A percentile compares a stretch with the other conserved stretches of the same genome.
These are phyloP conservation scores for Urocyon cinereoargenteus DNA, from an alignment of 2,797 vertebrate genomes.

Conservation along the genomic window DNA sequence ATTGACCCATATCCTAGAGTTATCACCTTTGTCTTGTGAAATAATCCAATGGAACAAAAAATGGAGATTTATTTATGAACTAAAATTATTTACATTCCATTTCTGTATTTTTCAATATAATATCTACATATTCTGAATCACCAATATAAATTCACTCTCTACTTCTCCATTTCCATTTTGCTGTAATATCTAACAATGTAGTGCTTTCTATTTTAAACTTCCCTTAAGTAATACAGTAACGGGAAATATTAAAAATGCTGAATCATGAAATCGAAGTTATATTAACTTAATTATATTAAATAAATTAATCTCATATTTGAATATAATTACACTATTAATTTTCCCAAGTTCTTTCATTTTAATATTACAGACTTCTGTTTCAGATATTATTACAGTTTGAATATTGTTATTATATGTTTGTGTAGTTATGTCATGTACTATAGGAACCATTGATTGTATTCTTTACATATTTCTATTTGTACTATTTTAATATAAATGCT, in stretches of 20 bases:
- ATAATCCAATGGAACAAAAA: background rate
- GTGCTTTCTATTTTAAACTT: background rate
- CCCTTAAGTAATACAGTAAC: background rate
- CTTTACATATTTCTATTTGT: background rate
- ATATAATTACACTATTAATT: conserved; percentile 35
- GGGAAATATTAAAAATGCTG: background rate
- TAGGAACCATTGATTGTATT: background rate
- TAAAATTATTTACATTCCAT: background rate
- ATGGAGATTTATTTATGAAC: background rate
- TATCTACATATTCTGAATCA: background rate
- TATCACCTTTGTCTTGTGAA: background rate
- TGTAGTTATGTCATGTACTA: background rate
- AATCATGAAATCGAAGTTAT: background rate
- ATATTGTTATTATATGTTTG: background rate
- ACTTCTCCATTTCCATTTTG: background rate
- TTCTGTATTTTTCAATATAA: background rate
- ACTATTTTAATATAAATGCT: background rate
- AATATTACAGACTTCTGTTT: background rate
- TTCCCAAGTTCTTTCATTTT: conserved; percentile 7
- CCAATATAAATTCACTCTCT: background rate
- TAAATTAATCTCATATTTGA: conserved; percentile 15
- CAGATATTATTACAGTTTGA: background rate
- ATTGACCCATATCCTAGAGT: background rate
- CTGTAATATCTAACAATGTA: background rate
- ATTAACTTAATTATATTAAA: conserved; percentile 32